phyloP scores from a whole-genome alignment of 2,797 vertebrate species.

The Falco naumanni region DNA sequence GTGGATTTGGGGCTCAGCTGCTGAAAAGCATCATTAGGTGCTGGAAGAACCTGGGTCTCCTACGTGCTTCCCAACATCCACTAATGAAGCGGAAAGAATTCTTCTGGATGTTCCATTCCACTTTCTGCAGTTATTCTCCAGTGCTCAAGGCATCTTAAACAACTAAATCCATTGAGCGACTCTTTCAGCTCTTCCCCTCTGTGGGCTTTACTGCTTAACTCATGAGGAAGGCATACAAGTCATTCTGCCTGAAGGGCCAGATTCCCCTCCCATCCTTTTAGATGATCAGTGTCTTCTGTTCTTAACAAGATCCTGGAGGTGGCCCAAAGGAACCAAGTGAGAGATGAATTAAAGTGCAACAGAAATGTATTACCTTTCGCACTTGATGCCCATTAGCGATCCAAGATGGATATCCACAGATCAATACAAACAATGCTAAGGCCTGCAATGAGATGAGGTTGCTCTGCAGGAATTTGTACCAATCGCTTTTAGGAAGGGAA shows the following conservation, averaged over 20 bases:
- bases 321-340: neutral
- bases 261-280: neutral
- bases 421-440: neutral
- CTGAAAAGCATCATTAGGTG: neutral
- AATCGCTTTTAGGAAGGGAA: neutral
- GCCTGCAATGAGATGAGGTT: neutral
- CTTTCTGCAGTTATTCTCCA: neutral
- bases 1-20: neutral
- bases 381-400: neutral
- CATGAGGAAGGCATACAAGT: neutral
- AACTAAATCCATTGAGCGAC: neutral
- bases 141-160: neutral
- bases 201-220: neutral
- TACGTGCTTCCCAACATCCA: neutral
- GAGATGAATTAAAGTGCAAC: neutral
- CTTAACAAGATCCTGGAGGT: slow-evolving; percentile 46
- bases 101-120: neutral
- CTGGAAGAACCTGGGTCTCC: neutral
- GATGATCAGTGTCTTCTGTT: neutral
- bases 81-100: neutral
- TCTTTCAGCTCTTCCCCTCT: neutral
- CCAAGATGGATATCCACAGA: neutral
- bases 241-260: neutral
- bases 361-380: neutral
- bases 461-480: neutral